Base-by-base conservation (phyloP, 2,888 invertebrate species). In the Ethmia dodecea region DNA sequence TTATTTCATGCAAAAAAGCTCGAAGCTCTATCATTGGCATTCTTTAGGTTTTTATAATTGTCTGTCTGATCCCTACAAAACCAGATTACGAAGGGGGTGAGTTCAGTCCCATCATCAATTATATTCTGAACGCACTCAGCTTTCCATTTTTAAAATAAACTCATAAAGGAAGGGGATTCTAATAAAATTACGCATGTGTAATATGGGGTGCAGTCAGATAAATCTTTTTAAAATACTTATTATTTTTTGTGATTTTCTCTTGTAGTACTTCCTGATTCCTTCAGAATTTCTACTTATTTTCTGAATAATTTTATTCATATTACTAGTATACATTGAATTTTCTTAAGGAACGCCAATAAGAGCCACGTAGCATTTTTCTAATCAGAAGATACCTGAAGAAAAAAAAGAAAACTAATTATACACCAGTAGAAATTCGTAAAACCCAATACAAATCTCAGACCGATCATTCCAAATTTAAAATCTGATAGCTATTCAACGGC, bases 111-210 rank as follows among this genome's bases (percentile, higher is more conserved):
- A 64, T 80, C 78, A 81, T 26, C 26, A 26, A 26, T 26, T 26
- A 81, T 81, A 68, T 69, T 71, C 61, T 66, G 71, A 72, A 64
- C 58, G 62, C 62, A 65, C 65, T 57, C 63, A 44, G 69, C 71
- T 76, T 75, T 74, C 72, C 76, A 74, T 78, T 81, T 83, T 83
- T 79, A 62, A 80, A 81, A 81, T 79, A 81, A 78, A 78, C 77
- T 61, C 51, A 57, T 48, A 47, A 50, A 54, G 51, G 54, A 52
- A 60, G 71, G 75, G 75, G 70, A 62, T 46, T 55, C 52, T 76
- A 75, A 77, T 71, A 68, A 69, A 73, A 75, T 80, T 74, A 73
- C 60, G 51, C 43, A 51, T 55, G 50, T 62, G 42, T 31, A 36
- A 35, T 33, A 36, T 30, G 14, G 38, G 43, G 39, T 38, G 38